Percentiles rank a stretch among this genome's conserved stretches.
Conservation (phyloP, 1,140 invertebrate species). For the Pinna nobilis region DNA sequence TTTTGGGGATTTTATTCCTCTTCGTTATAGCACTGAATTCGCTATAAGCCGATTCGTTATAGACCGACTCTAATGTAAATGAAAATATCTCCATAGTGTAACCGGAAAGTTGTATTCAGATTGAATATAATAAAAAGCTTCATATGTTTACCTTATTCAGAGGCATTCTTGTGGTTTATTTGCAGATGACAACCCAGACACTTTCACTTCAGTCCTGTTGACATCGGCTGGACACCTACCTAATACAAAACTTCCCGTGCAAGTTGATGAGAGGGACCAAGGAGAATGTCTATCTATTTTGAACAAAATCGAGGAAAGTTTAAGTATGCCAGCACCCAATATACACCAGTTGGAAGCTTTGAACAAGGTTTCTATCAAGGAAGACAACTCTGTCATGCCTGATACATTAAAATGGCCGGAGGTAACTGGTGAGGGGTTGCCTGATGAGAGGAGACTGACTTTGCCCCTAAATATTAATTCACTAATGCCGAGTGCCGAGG, state of each 20-base stretch:
- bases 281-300: no score
- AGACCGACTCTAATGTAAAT: no score
- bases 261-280: background rate
- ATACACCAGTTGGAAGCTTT: background rate
- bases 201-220: background rate
- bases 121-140: background rate
- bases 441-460: background rate
- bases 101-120: background rate
- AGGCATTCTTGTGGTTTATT: background rate
- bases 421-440: background rate
- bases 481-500: background rate
- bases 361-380: background rate
- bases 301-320: no score
- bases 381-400: background rate
- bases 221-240: background rate
- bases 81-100: background rate
- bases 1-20: no score
- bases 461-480: background rate
- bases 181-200: constrained; percentile 12
- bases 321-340: no score
- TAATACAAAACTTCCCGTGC: background rate
- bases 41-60: no score
- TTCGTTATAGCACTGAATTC: no score
- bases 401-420: background rate
- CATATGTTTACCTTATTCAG: background rate